Percentiles rank a stretch among this genome's conserved stretches.
Conservation (phyloP, 2,888 invertebrate species). For the Brachyptera putata region DNA sequence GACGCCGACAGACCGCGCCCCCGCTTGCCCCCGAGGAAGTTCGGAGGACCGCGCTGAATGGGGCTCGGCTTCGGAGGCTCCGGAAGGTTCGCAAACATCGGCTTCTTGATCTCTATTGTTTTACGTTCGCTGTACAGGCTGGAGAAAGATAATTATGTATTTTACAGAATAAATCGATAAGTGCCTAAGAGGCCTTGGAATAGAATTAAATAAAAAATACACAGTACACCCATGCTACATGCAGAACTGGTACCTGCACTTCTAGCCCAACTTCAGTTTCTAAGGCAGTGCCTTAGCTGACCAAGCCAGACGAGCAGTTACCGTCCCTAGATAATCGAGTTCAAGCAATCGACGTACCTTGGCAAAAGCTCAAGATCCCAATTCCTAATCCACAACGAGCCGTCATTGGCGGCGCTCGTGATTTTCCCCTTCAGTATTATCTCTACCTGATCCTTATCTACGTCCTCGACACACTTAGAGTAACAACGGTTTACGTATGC, state of each 20-base stretch:
- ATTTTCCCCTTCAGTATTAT: constrained; percentile 92
- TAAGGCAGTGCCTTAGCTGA: too few relatives aligned
- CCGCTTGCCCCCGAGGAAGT: constrained; percentile 38
- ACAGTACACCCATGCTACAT: too few relatives aligned
- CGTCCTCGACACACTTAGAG: constrained; percentile 78
- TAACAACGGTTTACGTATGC: constrained; percentile 91
- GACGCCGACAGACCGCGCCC: constrained; percentile 52
- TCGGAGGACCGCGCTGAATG: constrained; percentile 38
- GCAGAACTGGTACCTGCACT: too few relatives aligned
- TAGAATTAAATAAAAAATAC: too few relatives aligned
- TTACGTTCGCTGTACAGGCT: constrained; percentile 32
- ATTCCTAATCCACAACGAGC: constrained; percentile 83
- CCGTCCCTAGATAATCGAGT: too few relatives aligned
- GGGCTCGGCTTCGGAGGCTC: neutral
- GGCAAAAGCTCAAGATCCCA: constrained; percentile 95
- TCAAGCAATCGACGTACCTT: too few relatives aligned
- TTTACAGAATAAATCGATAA: too few relatives aligned
- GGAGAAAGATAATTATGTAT: neutral
- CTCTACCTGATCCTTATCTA: constrained; percentile 92
- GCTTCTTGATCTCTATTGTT: constrained; percentile 33
- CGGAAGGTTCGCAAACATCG: constrained; percentile 13
- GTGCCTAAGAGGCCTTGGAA: too few relatives aligned
- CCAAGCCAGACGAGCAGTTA: too few relatives aligned
- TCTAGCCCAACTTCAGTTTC: too few relatives aligned
- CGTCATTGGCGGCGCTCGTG: constrained; percentile 82